These are phyloP conservation scores for Tadarida brasiliensis DNA, from an alignment of 2,797 vertebrate genomes.

Conservation along the genomic window DNA sequence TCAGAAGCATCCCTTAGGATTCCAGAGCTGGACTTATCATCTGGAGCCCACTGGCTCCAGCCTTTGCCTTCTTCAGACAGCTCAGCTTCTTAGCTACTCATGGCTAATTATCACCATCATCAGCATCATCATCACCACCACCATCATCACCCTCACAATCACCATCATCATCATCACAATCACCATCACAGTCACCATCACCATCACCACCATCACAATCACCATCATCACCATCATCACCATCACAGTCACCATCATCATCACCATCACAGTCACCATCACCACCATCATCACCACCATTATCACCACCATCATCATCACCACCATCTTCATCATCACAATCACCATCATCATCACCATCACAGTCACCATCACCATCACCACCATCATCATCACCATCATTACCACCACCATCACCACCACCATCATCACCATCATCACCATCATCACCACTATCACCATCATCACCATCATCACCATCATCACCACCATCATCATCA, in stretches of 20 bases:
- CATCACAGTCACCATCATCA: background rate
- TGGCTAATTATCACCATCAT: background rate
- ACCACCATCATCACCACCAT: background rate
- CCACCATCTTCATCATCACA: fast-evolving
- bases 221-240: background rate
- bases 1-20: background rate
- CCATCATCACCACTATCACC: fast-evolving
- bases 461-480: too few relatives aligned
- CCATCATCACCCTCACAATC: fast-evolving
- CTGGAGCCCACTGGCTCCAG: background rate
- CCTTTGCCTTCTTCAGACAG: background rate
- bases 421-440: too few relatives aligned
- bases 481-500: too few relatives aligned
- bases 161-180: background rate
- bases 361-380: fast-evolving
- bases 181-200: background rate
- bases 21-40: background rate
- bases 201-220: background rate
- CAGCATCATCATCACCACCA: fast-evolving
- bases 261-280: background rate
- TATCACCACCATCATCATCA: background rate
- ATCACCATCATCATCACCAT: background rate
- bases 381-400: fast-evolving
- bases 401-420: too few relatives aligned
- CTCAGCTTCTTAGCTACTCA: background rate